A percentile compares a stretch with the other conserved stretches of the same genome.
Conservation (phyloP, 2,797 vertebrate genomes). For the Cirrhinus molitorella region DNA sequence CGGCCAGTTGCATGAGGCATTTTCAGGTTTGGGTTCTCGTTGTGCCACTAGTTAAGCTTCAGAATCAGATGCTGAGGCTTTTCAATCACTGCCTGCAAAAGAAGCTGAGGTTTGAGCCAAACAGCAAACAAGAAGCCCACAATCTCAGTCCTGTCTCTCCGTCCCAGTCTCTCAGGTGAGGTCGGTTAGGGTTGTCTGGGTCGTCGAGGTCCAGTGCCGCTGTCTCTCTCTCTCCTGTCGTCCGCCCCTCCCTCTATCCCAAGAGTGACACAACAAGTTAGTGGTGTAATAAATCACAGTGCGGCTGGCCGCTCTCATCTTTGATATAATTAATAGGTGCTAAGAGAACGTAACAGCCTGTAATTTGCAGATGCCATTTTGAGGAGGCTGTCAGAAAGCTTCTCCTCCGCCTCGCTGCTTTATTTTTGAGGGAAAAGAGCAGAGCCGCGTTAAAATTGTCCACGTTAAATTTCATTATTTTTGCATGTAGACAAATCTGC, state of each 20-base stretch:
- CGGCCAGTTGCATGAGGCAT: neutral
- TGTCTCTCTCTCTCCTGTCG: slow-evolving; percentile 19
- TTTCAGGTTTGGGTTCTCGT: neutral
- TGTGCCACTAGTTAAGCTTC: neutral
- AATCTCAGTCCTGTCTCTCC: neutral
- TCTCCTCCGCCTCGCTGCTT: slow-evolving; percentile 20
- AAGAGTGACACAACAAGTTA: slow-evolving; percentile 63
- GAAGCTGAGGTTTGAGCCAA: neutral
- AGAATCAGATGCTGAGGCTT: neutral
- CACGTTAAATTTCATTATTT: slow-evolving; percentile 17
- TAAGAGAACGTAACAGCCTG: slow-evolving; percentile 60
- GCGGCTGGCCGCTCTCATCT: slow-evolving; percentile 42
- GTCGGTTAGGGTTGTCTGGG: slow-evolving; percentile 11
- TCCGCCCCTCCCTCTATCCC: slow-evolving; percentile 43
- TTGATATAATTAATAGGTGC: slow-evolving; percentile 65
- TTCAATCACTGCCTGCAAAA: neutral
- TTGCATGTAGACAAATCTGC: neutral
- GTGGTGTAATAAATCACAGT: slow-evolving; percentile 60
- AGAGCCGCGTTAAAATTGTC: neutral
- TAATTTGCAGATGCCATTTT: slow-evolving; percentile 61
- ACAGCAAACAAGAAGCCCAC: neutral
- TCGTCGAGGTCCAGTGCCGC: neutral
- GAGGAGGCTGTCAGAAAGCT: slow-evolving; percentile 57
- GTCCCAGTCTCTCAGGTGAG: neutral
- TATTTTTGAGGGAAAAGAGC: slow-evolving; percentile 29